Evolutionary conservation across 2,113 vertebrate species (phyloP), one percentile per base, ranked within the genome.

Genomic region (Rhizomys pruinosus): DNA sequence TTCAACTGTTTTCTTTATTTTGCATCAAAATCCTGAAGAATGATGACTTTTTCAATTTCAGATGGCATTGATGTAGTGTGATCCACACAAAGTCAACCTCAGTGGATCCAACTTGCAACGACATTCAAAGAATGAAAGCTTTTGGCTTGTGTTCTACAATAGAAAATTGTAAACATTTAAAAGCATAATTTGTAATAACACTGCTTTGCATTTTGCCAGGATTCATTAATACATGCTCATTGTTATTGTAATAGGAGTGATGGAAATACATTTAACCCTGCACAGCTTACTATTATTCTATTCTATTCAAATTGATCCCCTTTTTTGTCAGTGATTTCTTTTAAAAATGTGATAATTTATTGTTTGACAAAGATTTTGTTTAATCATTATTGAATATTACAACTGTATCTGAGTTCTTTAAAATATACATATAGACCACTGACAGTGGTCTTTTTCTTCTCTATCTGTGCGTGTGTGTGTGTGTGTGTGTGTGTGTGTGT

Each of bases 21-120:
- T 95, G 55, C 63, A 63, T 88, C 86, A 93, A 88, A 93, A 86
- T 86, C n/a, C 47, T 77, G 22, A 88, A 93, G 78, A 90, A 90
- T 47, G 20, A 90, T 80, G 66, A 37, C 12, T 73, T 3, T 29
- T 94, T 92, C 66, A 29, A 64, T 73, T 4, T 81, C 32, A 68
- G 55, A 81, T 81, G 86, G 4, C 78, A 84, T 1, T 90, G 27
- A 34, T 42, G 39, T 61, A 86, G 42, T 64, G 5, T 8, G 66
- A 9, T 87, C 34, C 22, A 44, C 29, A 47, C 71, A 17, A 32
- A 71, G n/a, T 55, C 34, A 90, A 47, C 17, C 68, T 90, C 44
- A 61, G n/a, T 85, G 27, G 69, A 71, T 29, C 44, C 32, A 74
- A 23, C 13, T 32, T 55, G 13, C 39, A 93, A 93, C 59, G 74